These are phyloP conservation scores for Drosophila mojavensis DNA, from an alignment of 1,140 invertebrate species.

Conservation along the genomic window DNA sequence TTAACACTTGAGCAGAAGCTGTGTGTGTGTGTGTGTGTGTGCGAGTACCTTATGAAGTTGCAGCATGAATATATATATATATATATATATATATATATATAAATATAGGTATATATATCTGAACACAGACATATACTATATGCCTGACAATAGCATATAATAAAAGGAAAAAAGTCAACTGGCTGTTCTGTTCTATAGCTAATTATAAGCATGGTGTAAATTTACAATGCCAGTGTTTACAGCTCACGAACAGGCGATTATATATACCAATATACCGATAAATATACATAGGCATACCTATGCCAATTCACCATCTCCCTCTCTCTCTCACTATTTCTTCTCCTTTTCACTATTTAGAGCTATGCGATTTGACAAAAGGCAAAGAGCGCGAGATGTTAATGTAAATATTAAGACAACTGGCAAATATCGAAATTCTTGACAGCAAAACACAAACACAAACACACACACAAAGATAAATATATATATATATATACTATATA, in stretches of 20 bases:
- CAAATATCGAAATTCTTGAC: slow-evolving; percentile 40
- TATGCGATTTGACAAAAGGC: slow-evolving; percentile 59
- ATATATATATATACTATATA: no score
- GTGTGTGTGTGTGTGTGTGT: neutral
- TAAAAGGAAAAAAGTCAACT: slow-evolving; percentile 64
- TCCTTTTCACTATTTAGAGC: slow-evolving; percentile 27
- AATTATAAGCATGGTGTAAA: slow-evolving; percentile 78
- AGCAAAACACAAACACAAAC: slow-evolving; percentile 11
- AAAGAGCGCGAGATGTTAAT: slow-evolving; percentile 14
- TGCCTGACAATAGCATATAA: neutral
- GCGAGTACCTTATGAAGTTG: neutral
- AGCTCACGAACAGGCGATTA: slow-evolving; percentile 77
- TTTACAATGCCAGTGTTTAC: slow-evolving; percentile 76
- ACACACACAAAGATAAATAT: neutral
- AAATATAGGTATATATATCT: neutral
- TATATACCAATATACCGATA: slow-evolving; percentile 64
- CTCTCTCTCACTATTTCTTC: neutral
- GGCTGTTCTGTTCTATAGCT: slow-evolving; percentile 67
- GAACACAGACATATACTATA: neutral
- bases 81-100: neutral
- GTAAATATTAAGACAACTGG: slow-evolving; percentile 56
- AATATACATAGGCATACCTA: slow-evolving; percentile 19
- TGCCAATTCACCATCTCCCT: neutral
- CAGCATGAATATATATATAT: neutral
- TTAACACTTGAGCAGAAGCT: slow-evolving; percentile 21